These are phyloP conservation scores for Entomobrya proxima DNA, from an alignment of 2,888 invertebrate species.

Conservation along the genomic window DNA sequence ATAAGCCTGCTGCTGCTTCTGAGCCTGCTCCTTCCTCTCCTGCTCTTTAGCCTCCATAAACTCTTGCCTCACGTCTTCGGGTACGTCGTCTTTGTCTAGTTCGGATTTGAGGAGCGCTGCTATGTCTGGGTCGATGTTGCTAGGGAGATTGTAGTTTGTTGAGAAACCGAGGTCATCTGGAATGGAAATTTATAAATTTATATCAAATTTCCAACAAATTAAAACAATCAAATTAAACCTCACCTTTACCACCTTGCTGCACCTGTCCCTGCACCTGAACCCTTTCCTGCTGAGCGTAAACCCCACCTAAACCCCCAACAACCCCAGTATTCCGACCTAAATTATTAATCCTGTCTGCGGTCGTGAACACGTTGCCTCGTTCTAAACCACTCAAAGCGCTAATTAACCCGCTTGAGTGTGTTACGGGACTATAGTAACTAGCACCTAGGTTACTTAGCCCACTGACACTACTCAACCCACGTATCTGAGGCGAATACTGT, in stretches of 20 bases:
- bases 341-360: not conserved
- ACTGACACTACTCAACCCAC: no score
- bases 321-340: not conserved
- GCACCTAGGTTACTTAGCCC: no score
- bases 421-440: no score
- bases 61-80: conserved; percentile 70
- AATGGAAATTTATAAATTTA: conserved; percentile 39
- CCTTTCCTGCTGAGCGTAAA: no score
- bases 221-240: not conserved
- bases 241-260: not conserved
- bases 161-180: conserved; percentile 65
- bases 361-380: not conserved
- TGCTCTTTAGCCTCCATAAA: conserved; percentile 65
- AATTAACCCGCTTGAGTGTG: not conserved
- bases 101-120: conserved; percentile 70
- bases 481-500: no score
- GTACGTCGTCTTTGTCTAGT: conserved; percentile 72
- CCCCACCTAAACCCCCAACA: no score
- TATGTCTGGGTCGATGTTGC: conserved; percentile 71
- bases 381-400: not conserved
- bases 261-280: not conserved
- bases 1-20: conserved; percentile 32
- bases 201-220: conserved; percentile 1
- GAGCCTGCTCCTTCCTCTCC: conserved; percentile 45
- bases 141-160: conserved; percentile 68